Percentiles rank a stretch among this genome's conserved stretches.
Conservation (phyloP, 2,113 vertebrate species). For the Aix galericulata region DNA sequence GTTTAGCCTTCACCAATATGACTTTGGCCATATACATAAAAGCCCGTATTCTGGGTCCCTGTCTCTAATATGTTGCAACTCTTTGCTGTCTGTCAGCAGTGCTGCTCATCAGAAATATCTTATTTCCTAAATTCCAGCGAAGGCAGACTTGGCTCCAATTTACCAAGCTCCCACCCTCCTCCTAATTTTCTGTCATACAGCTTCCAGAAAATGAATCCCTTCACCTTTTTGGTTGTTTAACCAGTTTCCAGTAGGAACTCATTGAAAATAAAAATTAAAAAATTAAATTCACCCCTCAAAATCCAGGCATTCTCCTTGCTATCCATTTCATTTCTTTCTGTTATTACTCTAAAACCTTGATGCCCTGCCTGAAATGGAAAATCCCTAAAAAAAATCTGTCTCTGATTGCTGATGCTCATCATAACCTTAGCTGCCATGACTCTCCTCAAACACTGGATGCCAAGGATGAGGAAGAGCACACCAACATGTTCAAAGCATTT, state of each 20-base stretch:
- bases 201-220: background rate
- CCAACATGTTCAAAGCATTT: background rate
- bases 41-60: rapidly evolving
- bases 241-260: background rate
- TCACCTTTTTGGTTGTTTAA: background rate
- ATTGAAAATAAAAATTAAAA: background rate
- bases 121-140: background rate
- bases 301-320: background rate
- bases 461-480: background rate
- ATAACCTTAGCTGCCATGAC: background rate
- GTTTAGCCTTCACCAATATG: background rate
- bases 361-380: background rate
- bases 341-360: background rate
- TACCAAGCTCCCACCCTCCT: background rate
- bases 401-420: background rate
- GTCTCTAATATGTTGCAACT: background rate
- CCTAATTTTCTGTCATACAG: background rate
- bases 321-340: background rate
- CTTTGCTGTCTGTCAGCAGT: background rate
- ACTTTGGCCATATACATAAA: background rate
- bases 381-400: rapidly evolving
- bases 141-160: background rate
- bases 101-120: background rate
- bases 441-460: background rate
- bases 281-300: background rate